These are phyloP conservation scores for Hyperopisus bebe DNA, from an alignment of 2,113 vertebrate genomes.

Conservation along the genomic window DNA sequence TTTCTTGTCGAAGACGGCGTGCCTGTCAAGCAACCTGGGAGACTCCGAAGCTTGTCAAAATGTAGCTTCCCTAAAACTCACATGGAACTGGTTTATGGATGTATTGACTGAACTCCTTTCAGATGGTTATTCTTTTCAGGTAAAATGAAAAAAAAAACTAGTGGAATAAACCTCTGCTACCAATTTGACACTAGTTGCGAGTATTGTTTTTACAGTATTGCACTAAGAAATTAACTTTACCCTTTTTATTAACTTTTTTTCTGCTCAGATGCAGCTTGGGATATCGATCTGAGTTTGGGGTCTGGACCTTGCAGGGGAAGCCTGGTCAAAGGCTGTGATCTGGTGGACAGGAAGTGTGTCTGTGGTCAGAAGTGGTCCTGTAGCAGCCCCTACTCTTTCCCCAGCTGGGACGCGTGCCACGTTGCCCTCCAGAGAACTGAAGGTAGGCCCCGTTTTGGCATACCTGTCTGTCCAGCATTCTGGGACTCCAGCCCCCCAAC, in stretches of 20 bases:
- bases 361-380: slow-evolving; percentile 73
- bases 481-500: background rate
- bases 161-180: background rate
- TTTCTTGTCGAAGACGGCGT: background rate
- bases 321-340: slow-evolving; percentile 75
- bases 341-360: slow-evolving; percentile 72
- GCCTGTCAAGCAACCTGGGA: slow-evolving; percentile 1
- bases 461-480: background rate
- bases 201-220: background rate
- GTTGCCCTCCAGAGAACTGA: slow-evolving; percentile 69
- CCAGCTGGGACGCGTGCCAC: slow-evolving; percentile 65
- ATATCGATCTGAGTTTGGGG: slow-evolving; percentile 69
- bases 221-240: background rate
- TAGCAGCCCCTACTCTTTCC: slow-evolving; percentile 71
- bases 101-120: background rate
- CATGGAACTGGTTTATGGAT: background rate
- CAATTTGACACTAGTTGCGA: background rate
- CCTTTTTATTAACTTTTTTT: slow-evolving; percentile 33
- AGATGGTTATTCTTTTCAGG: slow-evolving; percentile 1
- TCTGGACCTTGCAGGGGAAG: slow-evolving; percentile 74
- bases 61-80: background rate
- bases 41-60: slow-evolving; percentile 10
- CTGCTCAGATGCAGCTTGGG: slow-evolving; percentile 73
- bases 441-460: slow-evolving; percentile 52
- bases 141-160: background rate